A percentile compares a stretch with the other conserved stretches of the same genome.
phyloP scores from a whole-genome alignment of 2,797 vertebrate species.

The Gymnothorax reevesii region DNA sequence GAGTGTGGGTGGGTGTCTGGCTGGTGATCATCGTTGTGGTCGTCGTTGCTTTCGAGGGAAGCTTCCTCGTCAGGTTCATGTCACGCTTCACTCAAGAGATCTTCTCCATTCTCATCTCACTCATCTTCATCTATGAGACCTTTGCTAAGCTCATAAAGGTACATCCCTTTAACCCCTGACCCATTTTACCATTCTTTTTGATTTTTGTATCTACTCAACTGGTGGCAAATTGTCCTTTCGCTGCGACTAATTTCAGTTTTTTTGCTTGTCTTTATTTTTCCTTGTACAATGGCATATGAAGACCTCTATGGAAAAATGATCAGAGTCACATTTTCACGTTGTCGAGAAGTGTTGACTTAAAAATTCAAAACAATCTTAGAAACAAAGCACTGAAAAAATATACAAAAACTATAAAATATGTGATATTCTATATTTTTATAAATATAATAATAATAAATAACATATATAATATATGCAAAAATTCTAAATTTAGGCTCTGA shows the following conservation, averaged over 20 bases:
- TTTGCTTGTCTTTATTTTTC: no score
- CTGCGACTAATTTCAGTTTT: neutral
- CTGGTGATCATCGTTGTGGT: constrained; percentile 86
- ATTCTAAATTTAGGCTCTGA: neutral
- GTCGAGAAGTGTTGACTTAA: no score
- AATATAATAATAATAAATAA: no score
- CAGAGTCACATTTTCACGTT: no score
- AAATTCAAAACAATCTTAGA: no score
- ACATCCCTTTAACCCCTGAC: constrained; percentile 32
- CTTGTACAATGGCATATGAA: no score
- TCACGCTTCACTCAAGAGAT: constrained; percentile 98
- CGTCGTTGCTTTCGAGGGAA: constrained; percentile 90
- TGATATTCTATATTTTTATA: no score
- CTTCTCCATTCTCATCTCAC: constrained; percentile 98
- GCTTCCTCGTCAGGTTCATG: constrained; percentile 93
- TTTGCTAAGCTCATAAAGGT: constrained; percentile 88
- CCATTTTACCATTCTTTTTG: neutral
- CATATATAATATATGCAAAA: no score
- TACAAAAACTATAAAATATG: no score
- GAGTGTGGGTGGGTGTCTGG: constrained; percentile 95
- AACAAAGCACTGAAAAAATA: no score
- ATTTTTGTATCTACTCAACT: neutral
- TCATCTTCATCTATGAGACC: constrained; percentile 98
- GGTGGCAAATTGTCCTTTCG: neutral
- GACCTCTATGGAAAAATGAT: no score